Conservation (phyloP, 2,888 invertebrate species). For the Thecocarcelia acutangulata region DNA sequence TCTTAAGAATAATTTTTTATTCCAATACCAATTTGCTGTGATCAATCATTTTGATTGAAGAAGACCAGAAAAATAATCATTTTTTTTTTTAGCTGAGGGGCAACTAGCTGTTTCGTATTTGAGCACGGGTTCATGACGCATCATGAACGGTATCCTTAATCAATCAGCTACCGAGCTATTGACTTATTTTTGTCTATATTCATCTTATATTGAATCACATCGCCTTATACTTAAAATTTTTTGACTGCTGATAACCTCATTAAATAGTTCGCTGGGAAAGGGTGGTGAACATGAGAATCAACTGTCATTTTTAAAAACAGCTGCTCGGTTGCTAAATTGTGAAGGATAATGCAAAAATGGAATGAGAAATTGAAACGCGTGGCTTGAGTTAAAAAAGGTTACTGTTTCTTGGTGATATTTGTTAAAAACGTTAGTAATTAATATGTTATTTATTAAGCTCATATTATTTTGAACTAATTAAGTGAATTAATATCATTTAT, state of each 20-base stretch:
- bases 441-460: not conserved
- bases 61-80: too few species aligned
- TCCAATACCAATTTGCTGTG: too few species aligned
- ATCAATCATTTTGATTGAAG: too few species aligned
- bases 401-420: conserved; percentile 5
- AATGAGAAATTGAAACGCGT: conserved; percentile 45
- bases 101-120: too few species aligned
- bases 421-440: not conserved
- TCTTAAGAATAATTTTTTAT: too few species aligned
- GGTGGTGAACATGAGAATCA: not conserved
- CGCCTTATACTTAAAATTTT: not conserved
- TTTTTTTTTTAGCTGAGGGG: too few species aligned
- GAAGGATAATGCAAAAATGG: conserved; percentile 39
- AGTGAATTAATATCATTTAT: not conserved
- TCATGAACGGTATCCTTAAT: too few species aligned
- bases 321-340: conserved; percentile 40
- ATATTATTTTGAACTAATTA: conserved; percentile 6
- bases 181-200: too few species aligned
- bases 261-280: not conserved
- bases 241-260: too few species aligned
- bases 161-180: too few species aligned
- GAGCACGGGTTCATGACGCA: too few species aligned
- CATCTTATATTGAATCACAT: too few species aligned
- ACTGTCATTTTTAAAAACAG: conserved; percentile 27
- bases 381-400: conserved; percentile 13